Percentiles rank a stretch among this genome's conserved stretches.
Evolutionary conservation across 2,113 vertebrate genomes (phyloP).

Genomic region (Myotis davidii): DNA sequence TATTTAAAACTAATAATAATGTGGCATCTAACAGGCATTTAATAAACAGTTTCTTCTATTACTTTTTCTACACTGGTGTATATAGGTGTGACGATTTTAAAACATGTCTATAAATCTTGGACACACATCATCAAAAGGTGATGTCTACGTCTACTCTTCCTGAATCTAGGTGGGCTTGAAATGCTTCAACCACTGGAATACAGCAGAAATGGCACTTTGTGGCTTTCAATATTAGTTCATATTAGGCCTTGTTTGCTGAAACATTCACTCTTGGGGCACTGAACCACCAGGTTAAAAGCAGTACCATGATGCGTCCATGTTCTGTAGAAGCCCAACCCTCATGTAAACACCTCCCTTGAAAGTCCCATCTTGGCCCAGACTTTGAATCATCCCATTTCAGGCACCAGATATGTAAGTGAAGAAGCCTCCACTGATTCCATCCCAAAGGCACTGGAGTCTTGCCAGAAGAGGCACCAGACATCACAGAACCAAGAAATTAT

Average conservation of each 20-base stretch:
- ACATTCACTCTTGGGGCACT: background rate
- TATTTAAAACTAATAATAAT: background rate
- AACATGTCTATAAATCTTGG: background rate
- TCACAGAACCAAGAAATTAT: background rate
- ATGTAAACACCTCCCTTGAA: background rate
- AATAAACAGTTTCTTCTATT: background rate
- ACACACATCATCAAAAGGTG: background rate
- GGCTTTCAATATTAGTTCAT: background rate
- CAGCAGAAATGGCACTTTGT: background rate
- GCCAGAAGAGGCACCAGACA: background rate
- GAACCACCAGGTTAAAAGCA: background rate
- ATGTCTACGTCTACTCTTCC: background rate
- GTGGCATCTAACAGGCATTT: background rate
- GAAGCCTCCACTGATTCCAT: background rate
- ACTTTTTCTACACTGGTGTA: background rate
- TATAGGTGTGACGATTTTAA: background rate
- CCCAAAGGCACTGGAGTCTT: background rate
- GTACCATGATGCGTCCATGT: background rate
- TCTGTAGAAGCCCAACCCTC: background rate
- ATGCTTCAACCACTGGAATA: background rate
- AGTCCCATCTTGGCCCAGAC: background rate
- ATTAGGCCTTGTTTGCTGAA: background rate
- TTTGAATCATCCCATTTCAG: background rate
- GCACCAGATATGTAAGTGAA: background rate
- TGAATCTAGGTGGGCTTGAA: background rate